Evolutionary conservation across 2,113 vertebrate species (phyloP).

Genomic region (Proterorhinus semilunaris): DNA sequence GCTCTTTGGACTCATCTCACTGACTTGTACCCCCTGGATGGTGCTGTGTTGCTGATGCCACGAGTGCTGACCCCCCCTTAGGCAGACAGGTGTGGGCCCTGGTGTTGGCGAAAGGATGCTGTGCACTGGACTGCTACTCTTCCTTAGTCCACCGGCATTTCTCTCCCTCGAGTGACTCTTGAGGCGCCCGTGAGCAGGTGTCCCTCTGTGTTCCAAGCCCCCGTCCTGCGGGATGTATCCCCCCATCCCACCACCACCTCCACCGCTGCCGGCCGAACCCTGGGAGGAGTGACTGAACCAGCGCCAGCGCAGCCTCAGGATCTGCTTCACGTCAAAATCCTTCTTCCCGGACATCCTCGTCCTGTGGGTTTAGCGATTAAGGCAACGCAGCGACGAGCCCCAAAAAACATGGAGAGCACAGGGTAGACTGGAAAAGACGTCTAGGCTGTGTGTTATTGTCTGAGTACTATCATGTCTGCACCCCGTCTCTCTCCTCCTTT

Average conservation of each 20-base stretch:
- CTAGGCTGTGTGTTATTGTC: constrained; percentile 61
- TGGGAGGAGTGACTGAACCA: constrained; percentile 96
- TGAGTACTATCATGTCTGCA: constrained; percentile 61
- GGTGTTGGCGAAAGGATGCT: constrained; percentile 85
- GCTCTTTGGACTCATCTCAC: constrained; percentile 79
- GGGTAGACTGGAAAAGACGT: constrained; percentile 53
- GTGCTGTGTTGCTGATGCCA: constrained; percentile 85
- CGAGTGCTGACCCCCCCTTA: constrained; percentile 78
- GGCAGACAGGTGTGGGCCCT: constrained; percentile 80
- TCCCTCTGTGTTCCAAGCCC: constrained; percentile 86
- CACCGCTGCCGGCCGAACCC: constrained; percentile 77
- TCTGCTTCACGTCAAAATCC: constrained; percentile 98
- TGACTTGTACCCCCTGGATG: constrained; percentile 79
- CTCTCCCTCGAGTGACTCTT: constrained; percentile 92
- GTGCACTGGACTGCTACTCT: constrained; percentile 85
- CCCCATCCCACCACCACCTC: constrained; percentile 74
- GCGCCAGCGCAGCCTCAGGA: constrained; percentile 93
- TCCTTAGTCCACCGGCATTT: constrained; percentile 77
- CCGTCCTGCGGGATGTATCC: constrained; percentile 91
- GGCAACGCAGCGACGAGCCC: constrained; percentile 54
- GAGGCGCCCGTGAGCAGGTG: constrained; percentile 83
- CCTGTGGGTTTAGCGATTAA: constrained; percentile 63
- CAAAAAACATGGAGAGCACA: constrained; percentile 71
- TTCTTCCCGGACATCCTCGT: constrained; percentile 92
- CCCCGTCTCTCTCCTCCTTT: constrained; percentile 54